These are phyloP conservation scores for Chrysolophus pictus DNA, from an alignment of 2,797 vertebrate genomes.

Conservation along the genomic window DNA sequence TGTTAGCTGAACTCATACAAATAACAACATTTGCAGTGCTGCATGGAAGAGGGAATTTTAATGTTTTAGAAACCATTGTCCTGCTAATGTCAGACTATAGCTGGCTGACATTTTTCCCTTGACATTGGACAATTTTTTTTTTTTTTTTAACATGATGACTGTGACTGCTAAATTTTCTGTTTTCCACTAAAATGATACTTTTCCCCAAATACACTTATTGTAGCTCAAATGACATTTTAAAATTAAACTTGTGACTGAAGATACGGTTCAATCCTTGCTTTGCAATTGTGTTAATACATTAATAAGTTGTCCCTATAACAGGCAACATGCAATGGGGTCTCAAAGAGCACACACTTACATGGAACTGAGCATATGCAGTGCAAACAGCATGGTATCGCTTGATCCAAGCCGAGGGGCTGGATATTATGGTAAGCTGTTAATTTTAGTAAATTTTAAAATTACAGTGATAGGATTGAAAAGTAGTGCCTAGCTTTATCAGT, in stretches of 20 bases:
- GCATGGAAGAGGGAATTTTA: background rate
- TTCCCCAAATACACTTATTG: background rate
- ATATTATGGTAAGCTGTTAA: background rate
- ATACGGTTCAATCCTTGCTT: background rate
- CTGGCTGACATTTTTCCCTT: background rate
- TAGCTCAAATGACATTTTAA: background rate
- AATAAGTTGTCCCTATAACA: background rate
- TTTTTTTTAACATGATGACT: background rate
- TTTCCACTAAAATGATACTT: background rate
- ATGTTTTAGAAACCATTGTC: background rate
- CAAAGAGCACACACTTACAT: fast-evolving
- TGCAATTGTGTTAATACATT: background rate
- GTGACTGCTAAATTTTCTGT: background rate
- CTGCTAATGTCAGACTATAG: background rate
- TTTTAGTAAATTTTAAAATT: background rate
- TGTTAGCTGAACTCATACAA: background rate
- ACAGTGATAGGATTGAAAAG: background rate
- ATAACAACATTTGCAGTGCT: background rate
- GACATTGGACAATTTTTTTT: background rate
- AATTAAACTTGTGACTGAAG: background rate
- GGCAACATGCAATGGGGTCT: background rate
- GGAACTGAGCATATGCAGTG: background rate
- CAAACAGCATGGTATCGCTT: background rate
- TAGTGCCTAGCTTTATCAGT: fast-evolving
- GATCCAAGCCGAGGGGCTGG: background rate